Evolutionary conservation across 2,797 vertebrate genomes (phyloP).

Genomic region (Okamejei kenojei): DNA sequence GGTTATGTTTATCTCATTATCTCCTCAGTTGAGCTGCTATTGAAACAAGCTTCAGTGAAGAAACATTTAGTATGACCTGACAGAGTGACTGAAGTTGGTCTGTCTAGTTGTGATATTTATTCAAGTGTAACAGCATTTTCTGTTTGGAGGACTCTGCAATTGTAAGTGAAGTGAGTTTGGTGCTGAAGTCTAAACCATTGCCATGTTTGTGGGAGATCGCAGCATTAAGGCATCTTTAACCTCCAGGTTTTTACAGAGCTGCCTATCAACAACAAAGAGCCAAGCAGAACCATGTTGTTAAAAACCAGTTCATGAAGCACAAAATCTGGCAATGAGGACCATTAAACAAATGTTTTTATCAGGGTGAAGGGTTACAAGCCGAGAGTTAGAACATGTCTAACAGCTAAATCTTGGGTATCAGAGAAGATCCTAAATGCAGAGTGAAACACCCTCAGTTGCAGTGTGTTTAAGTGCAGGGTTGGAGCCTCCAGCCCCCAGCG

Average conservation of each 20-base stretch:
- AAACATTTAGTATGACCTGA: neutral
- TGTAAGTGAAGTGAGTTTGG: neutral
- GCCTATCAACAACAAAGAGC: conserved; percentile 2
- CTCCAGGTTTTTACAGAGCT: neutral
- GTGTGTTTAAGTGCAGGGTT: neutral
- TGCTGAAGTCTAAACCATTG: conserved; percentile 5
- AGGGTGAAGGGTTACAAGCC: neutral
- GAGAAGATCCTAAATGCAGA: neutral
- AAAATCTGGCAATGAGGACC: conserved; percentile 20
- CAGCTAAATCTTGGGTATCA: neutral
- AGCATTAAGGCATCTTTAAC: neutral
- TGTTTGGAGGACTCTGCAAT: neutral
- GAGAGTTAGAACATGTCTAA: neutral
- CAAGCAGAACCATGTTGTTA: neutral
- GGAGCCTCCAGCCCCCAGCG: neutral
- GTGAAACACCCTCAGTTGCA: conserved; percentile 7
- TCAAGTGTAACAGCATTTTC: neutral
- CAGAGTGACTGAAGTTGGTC: neutral
- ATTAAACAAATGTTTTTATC: neutral
- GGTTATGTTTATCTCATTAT: neutral
- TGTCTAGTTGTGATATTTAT: neutral
- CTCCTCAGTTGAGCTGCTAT: neutral
- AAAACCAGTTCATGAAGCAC: neutral
- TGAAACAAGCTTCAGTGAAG: neutral
- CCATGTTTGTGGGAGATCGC: neutral